Evolutionary conservation across 2,888 invertebrate genomes (phyloP).

Genomic region (Cerastoderma edule): DNA sequence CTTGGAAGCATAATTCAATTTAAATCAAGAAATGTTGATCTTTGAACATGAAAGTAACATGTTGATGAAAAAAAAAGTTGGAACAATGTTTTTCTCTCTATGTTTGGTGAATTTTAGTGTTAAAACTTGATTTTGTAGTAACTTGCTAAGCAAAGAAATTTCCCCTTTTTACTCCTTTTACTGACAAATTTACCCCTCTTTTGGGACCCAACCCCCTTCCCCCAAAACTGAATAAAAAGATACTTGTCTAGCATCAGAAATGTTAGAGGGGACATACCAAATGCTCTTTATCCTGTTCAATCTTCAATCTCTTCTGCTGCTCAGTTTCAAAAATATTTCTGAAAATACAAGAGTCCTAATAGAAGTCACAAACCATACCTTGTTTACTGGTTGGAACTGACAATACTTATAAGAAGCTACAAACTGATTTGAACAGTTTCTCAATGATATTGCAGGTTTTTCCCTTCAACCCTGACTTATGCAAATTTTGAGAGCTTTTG

Average conservation of each 20-base stretch:
- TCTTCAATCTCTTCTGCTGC: slow-evolving; percentile 88
- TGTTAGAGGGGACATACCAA: slow-evolving; percentile 85
- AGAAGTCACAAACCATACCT: neutral
- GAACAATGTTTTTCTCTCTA: neutral
- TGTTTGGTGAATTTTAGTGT: neutral
- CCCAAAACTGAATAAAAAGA: neutral
- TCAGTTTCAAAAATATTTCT: slow-evolving; percentile 92
- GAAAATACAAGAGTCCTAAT: slow-evolving; percentile 31
- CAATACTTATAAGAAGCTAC: neutral
- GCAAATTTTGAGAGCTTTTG: too few species aligned
- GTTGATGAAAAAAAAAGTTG: too few species aligned
- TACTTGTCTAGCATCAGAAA: neutral
- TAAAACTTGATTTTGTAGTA: neutral
- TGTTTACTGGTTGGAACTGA: neutral
- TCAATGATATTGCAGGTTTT: too few species aligned
- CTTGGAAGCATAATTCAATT: too few species aligned
- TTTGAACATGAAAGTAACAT: too few species aligned
- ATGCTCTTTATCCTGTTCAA: slow-evolving; percentile 89
- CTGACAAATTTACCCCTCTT: neutral
- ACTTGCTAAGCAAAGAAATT: neutral
- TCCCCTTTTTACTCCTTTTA: neutral
- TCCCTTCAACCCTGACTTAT: too few species aligned
- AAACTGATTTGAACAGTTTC: neutral
- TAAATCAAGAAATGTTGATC: too few species aligned
- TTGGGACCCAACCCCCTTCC: neutral